Evolutionary conservation across 2,113 vertebrate genomes (phyloP).

Genomic region (Pseudorhombus dupliciocellatus): DNA sequence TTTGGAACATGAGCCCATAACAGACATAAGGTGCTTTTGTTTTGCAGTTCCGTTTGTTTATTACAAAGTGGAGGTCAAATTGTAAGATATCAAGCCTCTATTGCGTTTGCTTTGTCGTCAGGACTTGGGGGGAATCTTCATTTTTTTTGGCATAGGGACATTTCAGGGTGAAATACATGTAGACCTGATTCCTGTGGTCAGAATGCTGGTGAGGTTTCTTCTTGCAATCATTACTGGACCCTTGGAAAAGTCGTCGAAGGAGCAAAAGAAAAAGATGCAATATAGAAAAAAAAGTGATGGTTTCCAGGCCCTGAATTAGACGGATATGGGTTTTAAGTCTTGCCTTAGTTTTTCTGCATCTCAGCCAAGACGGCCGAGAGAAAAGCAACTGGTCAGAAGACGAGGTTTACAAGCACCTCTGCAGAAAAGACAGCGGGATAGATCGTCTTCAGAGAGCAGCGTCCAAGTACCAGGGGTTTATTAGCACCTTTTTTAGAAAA

Average conservation of each 20-base stretch:
- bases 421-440: too few species aligned
- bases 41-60: too few species aligned
- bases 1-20: too few species aligned
- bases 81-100: too few species aligned
- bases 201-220: not conserved
- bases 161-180: not conserved
- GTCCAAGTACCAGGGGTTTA: too few species aligned
- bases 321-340: not conserved
- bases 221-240: not conserved
- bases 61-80: too few species aligned
- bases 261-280: slow-evolving; percentile 19
- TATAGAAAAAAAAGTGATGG: not conserved
- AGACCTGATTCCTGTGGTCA: not conserved
- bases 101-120: too few species aligned
- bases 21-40: too few species aligned
- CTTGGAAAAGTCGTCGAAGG: not conserved
- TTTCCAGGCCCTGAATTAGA: slow-evolving; percentile 11
- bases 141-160: not conserved
- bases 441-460: too few species aligned
- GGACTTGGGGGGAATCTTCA: too few species aligned
- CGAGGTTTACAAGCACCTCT: slow-evolving; percentile 1
- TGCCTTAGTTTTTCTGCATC: not conserved
- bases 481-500: not conserved
- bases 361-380: not conserved
- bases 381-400: slow-evolving; percentile 22